Evolutionary conservation across 2,797 vertebrate species (phyloP), one percentile per base, ranked within the genome.

Genomic region (Valencia hispanica): DNA sequence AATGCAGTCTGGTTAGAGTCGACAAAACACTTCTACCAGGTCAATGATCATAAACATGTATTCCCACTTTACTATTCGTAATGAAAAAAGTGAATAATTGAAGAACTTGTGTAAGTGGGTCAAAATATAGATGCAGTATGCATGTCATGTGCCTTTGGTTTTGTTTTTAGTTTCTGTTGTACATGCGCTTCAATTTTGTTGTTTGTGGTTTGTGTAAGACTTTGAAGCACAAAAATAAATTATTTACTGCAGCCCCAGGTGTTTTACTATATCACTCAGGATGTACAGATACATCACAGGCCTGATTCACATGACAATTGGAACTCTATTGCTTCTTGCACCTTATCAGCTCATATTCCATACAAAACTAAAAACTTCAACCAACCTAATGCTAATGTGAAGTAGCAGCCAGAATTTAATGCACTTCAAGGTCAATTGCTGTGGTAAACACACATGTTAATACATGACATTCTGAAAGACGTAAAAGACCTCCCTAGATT

Each of bases 291-390:
- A 72, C 61, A 72, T 72, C n/a, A 55, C 27, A 53, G 79, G 68
- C 75, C 73, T 74, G 80, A 89, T 85, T 79, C 65, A 82, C 68
- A 79, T 30, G 68, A 84, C 82, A 87, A 80, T 50, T 86, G 48
- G 75, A 77, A 78, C 70, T 61, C 36, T 81, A 32, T 86, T 18
- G 0, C 55, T 89, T 94, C 84, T 85, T 91, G 78, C 79, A 74
- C 79, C 84, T 85, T 92, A 91, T 94, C 91, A 92, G 89, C 79
- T 90, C 85, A 87, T 77, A 86, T 68, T 75, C 73, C 34, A 79
- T 83, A 90, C 85, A 81, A 68, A 73, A 5, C 68, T 82, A 82
- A 88, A 88, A 84, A 75, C 75, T 85, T 90, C 76, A 81, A 81
- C 90, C 77, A 78, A 79, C 50, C 77, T 79, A 82, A 84, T 75